These are phyloP conservation scores for Blastomussa wellsi DNA, from an alignment of 92 coral and sea anemone species.

Conservation along the genomic window DNA sequence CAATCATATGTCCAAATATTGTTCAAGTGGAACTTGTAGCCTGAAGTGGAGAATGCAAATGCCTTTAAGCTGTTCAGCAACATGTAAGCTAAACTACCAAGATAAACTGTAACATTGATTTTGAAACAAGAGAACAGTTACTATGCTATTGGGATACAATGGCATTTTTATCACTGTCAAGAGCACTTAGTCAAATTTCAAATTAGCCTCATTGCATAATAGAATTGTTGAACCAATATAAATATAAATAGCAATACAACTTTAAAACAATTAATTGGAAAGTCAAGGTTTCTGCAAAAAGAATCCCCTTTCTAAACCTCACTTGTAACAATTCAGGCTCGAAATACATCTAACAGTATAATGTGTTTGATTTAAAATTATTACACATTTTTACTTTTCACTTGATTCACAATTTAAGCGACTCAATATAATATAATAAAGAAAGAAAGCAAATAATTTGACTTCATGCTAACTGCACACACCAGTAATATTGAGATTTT, in stretches of 20 bases:
- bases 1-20: too few species aligned
- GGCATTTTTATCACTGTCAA: not conserved
- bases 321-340: not conserved
- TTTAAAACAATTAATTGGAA: not conserved
- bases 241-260: not conserved
- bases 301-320: not conserved
- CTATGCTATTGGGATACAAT: not conserved
- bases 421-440: not conserved
- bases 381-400: not conserved
- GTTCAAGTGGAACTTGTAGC: not conserved
- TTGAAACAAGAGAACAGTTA: not conserved
- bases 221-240: constrained; percentile 1
- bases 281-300: not conserved
- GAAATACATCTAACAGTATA: not conserved
- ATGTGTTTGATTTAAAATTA: not conserved
- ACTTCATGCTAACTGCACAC: not conserved
- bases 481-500: not conserved
- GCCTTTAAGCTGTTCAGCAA: not conserved
- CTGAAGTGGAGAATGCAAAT: not conserved
- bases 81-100: not conserved
- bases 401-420: not conserved
- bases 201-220: not conserved
- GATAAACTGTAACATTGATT: not conserved
- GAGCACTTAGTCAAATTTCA: not conserved
- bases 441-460: not conserved